These are phyloP conservation scores for Drosophila anomalata DNA, from an alignment of 2,888 invertebrate genomes.

Conservation along the genomic window DNA sequence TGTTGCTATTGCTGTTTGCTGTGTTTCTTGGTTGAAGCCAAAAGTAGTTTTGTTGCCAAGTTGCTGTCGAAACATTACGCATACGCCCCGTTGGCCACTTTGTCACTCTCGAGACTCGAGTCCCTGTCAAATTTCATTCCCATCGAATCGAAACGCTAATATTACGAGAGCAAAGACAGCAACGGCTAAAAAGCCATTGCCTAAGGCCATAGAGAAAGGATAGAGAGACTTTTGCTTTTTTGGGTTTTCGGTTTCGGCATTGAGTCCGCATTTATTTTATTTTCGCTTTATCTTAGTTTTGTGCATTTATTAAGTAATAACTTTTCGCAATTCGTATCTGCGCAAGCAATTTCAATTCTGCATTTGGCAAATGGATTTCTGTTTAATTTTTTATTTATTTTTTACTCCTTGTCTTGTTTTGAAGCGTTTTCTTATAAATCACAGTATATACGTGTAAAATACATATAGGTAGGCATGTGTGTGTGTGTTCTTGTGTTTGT, in stretches of 20 bases:
- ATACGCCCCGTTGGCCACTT: slow-evolving; percentile 64
- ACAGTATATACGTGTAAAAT: slow-evolving; percentile 79
- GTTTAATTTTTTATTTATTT: slow-evolving; percentile 24
- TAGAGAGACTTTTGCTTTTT: slow-evolving; percentile 57
- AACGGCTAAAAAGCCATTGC: slow-evolving; percentile 29
- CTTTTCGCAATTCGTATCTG: slow-evolving; percentile 57
- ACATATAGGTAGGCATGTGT: slow-evolving; percentile 65
- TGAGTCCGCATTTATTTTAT: slow-evolving; percentile 54
- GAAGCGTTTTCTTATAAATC: slow-evolving; percentile 78
- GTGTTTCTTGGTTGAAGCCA: slow-evolving; percentile 4
- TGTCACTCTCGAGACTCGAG: slow-evolving; percentile 38
- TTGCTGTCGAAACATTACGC: slow-evolving; percentile 57
- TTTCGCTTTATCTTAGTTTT: slow-evolving; percentile 51
- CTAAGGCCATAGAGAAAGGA: slow-evolving; percentile 57
- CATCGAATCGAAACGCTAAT: slow-evolving; percentile 43
- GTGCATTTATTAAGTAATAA: slow-evolving; percentile 77
- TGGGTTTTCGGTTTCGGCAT: slow-evolving; percentile 57
- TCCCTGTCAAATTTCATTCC: slow-evolving; percentile 37
- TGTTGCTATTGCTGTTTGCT: slow-evolving; percentile 9
- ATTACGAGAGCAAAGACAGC: slow-evolving; percentile 26
- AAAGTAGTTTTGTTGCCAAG: slow-evolving; percentile 37
- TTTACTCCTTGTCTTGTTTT: slow-evolving; percentile 48
- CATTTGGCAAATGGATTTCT: slow-evolving; percentile 51
- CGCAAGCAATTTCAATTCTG: slow-evolving; percentile 66
- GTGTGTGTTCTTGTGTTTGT: background rate